Conservation (phyloP, 1,140 invertebrate species). For the Trichonephila clavata region DNA sequence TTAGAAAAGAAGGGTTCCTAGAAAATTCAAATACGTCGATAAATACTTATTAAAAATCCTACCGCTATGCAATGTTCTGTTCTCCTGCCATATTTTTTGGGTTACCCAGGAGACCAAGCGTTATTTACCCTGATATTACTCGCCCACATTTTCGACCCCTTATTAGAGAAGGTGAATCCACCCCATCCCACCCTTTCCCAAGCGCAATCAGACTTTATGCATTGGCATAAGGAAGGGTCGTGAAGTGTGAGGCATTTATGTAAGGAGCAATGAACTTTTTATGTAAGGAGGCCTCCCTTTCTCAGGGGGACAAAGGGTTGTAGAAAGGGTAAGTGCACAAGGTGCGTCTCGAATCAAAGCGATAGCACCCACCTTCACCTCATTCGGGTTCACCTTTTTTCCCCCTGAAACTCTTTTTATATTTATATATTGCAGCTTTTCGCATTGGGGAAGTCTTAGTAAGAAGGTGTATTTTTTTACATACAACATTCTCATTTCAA, state of each 20-base stretch:
- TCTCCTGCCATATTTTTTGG: neutral
- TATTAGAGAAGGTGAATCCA: conserved; percentile 15
- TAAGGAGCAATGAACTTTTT: conserved; percentile 34
- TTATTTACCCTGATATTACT: neutral
- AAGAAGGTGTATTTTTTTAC: neutral
- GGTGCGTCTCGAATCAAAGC: neutral
- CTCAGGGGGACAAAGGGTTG: neutral
- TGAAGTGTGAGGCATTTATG: neutral
- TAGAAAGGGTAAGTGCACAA: conserved; percentile 12
- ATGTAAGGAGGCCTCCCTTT: neutral
- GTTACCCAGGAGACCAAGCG: conserved; percentile 27
- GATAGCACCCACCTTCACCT: conserved; percentile 8
- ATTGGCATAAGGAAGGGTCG: neutral
- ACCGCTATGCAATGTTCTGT: neutral
- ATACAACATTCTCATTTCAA: neutral
- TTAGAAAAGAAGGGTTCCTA: conserved; percentile 27
- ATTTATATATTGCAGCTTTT: neutral
- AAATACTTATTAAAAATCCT: conserved; percentile 39
- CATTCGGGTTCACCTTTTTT: neutral
- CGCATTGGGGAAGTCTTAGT: neutral
- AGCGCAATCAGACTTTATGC: neutral
- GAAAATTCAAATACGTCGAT: neutral
- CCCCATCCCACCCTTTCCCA: neutral
- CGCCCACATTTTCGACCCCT: neutral
- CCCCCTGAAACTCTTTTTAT: neutral